Conservation (phyloP, 2,888 invertebrate genomes). For the Calameuta filiformis region DNA sequence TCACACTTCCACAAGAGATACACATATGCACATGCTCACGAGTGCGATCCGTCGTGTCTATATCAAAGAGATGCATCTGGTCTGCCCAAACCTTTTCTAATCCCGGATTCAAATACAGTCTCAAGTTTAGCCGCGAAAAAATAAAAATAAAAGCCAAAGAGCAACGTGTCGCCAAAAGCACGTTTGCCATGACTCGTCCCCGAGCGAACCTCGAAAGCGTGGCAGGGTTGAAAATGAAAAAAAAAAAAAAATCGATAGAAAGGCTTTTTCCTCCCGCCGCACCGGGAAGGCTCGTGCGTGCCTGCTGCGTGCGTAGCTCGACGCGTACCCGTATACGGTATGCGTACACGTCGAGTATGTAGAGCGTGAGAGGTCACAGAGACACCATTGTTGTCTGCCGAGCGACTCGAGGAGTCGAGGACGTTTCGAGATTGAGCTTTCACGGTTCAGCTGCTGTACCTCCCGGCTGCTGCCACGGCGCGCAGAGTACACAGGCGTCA, state of each 20-base stretch:
- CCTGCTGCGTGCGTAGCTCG: constrained; percentile 1
- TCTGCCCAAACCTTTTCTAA: background rate
- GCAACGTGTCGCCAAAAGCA: background rate
- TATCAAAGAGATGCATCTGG: background rate
- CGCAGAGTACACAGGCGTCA: background rate
- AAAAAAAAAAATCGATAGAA: background rate
- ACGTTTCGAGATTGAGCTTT: constrained; percentile 6
- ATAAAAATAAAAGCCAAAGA: background rate
- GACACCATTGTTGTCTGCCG: constrained; percentile 52
- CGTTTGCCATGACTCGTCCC: background rate
- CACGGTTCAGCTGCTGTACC: background rate
- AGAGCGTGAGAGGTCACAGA: constrained; percentile 54
- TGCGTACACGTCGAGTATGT: constrained; percentile 31
- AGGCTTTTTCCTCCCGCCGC: background rate
- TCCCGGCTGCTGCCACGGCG: background rate
- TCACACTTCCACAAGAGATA: background rate
- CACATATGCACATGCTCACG: background rate
- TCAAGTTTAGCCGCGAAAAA: background rate
- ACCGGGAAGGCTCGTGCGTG: constrained; percentile 13
- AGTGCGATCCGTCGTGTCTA: background rate
- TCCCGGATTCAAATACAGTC: background rate
- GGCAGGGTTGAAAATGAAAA: background rate
- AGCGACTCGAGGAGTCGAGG: constrained; percentile 14
- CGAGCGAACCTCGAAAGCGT: background rate
- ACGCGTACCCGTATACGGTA: background rate